Evolutionary conservation across 2,113 vertebrate species (phyloP).

Genomic region (Centropus bengalensis): DNA sequence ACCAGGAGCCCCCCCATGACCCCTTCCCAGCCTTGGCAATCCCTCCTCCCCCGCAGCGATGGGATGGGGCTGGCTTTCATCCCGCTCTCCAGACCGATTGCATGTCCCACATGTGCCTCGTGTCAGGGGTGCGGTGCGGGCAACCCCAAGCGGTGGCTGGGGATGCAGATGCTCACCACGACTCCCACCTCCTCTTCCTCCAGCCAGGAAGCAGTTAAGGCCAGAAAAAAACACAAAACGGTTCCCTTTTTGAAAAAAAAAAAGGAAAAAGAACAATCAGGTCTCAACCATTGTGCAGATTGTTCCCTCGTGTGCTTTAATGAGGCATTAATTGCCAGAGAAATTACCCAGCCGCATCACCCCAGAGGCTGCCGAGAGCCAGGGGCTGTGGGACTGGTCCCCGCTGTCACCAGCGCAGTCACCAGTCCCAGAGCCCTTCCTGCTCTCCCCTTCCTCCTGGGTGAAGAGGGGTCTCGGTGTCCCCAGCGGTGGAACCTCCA

Average conservation of each 20-base stretch:
- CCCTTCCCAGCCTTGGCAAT: background rate
- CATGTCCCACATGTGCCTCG: background rate
- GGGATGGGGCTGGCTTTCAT: accelerated
- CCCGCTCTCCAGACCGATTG: too few species aligned
- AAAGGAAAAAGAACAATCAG: background rate
- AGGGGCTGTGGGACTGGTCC: background rate
- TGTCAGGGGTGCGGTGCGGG: background rate
- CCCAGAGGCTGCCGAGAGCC: background rate
- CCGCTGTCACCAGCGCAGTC: background rate
- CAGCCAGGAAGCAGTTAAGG: constrained; percentile 1
- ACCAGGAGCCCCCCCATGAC: background rate
- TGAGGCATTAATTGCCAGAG: constrained; percentile 41
- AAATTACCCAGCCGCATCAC: constrained; percentile 10
- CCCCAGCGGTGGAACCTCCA: too few species aligned
- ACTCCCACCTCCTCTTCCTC: background rate
- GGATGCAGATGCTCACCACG: background rate
- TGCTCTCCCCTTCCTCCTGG: background rate
- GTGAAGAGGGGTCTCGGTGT: background rate
- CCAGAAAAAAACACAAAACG: background rate
- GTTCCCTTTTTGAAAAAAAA: background rate
- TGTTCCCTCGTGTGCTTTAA: constrained; percentile 49
- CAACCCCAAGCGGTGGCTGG: background rate
- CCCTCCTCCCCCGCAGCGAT: background rate
- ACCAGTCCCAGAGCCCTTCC: background rate
- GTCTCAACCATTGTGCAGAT: constrained; percentile 8